Evolutionary conservation across 2,888 invertebrate species (phyloP), one percentile per base, ranked within the genome.

Genomic region (Amphipyra berbera): DNA sequence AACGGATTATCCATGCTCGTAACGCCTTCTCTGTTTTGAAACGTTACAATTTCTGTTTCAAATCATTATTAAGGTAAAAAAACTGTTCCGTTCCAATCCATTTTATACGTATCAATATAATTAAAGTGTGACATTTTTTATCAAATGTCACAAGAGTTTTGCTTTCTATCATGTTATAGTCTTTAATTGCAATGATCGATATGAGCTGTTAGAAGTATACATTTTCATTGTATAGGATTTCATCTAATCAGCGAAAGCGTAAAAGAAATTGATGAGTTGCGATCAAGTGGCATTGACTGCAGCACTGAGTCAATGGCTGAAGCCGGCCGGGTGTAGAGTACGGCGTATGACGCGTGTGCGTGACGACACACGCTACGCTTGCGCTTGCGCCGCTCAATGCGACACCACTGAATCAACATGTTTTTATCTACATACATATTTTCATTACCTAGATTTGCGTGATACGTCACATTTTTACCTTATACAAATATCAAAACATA

Each of bases 1-100:
- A 89, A 86, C 80, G 78, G 82, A 88, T 89, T 90, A 88, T 86
- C 86, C 73, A 85, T 84, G 86, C 84, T 84, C 67, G 84, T 84
- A 85, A 82, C 80, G 78, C 76, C 82, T 79, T 68, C 67, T 80
- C 68, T 62, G 73, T 83, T 79, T 82, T 72, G 80, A 80, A 85
- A 84, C 63, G 57, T 75, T 76, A 65, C 45, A 61, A 59, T 76
- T 75, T 63, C 61, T 73, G 66, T 66, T 72, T 61, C 27, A 37
- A 64, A 61, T 59, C 61, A 45, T 44, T n/a, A n/a, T n/a, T 27
- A 41, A 40, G 46, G 40, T 44, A 68, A 55, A 65, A n/a, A 52
- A 64, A 68, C 35, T 6, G 53, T 50, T 64, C 37, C 38, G 42
- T 53, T 54, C 10, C 49, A 59, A 72, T 61, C 48, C 44, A 75